Percentiles rank a stretch among this genome's conserved stretches.
phyloP scores from a whole-genome alignment of 53 echinoderm and acorn worm genomes.

The Echinometra lucunter region DNA sequence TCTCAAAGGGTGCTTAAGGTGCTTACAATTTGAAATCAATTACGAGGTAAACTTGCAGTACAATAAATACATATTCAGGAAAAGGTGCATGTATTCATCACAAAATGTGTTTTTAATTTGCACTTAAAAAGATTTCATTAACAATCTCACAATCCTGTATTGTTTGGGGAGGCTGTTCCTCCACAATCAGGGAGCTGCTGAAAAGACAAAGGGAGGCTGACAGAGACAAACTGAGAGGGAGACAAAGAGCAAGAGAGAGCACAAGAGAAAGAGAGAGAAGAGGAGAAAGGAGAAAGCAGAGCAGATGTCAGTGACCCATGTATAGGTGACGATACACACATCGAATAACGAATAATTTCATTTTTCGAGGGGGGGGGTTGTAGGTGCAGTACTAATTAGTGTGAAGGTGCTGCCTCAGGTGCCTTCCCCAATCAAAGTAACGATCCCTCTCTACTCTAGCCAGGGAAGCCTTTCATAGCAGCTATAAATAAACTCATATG shows the following conservation, averaged over 20 bases:
- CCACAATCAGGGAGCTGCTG: no score
- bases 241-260: neutral
- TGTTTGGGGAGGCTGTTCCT: no score
- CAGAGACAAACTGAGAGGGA: neutral
- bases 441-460: neutral
- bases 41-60: no score
- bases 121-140: no score
- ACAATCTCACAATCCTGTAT: no score
- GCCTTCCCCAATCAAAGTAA: neutral
- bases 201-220: neutral
- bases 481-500: neutral
- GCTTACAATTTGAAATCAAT: no score
- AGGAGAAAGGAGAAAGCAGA: neutral
- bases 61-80: no score
- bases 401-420: neutral
- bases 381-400: neutral
- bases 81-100: no score
- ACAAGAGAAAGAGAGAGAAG: neutral
- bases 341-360: slow-evolving; percentile 22
- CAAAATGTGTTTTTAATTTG: no score
- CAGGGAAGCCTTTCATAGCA: neutral
- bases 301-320: slow-evolving; percentile 11
- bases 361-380: neutral
- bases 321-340: neutral
- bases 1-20: no score